Base-by-base conservation (phyloP, 2,888 invertebrate species). In the Tiliacea aurago region DNA sequence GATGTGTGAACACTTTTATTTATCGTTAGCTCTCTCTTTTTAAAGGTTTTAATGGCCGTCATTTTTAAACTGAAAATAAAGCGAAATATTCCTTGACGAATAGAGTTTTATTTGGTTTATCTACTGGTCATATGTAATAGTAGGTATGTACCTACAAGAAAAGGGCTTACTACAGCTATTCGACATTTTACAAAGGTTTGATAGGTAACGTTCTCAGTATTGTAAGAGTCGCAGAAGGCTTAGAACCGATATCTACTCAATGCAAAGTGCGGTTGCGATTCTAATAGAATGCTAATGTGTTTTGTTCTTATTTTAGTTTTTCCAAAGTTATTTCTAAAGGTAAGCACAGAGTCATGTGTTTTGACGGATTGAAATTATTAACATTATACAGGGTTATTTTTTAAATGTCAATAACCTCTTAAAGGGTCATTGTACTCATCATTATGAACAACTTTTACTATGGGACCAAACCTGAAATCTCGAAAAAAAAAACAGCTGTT, bases 131-230 rank as follows among this genome's bases (percentile, higher is more conserved):
- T 10, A 33, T 58, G 47, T 18, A 23, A 20, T 43, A 9, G 18
- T 23, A 28, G 37, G n/a, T 13, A 45, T 20, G 9, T 55, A 28
- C 20, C 18, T 55, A 28, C 18, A 1, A 41, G 43, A 37, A 49
- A 47, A 20, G 6, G 41, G 15, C n/a, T 51, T 53, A 47, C 7
- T 49, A 13, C 13, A 23, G 23, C 18, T 51, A 20, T 69, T 73
- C 69, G 45, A 45, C 13, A 63, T 63, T 47, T 41, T 56, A 33
- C 18, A 56, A 61, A 68, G 64, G 63, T 73, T 56, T 68, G 73
- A 71, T 74, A 53, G 68, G 79, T 79, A 69, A 45, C 28, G 6
- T 56, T 72, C 72, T 49, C 47, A 75, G 72, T 70, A 72, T 63
- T 69, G 63, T 72, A 56, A 69, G 63, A 74, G 62, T 59, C 37